Evolutionary conservation across 1,140 invertebrate genomes (phyloP).

Genomic region (Teleopsis dalmanni): DNA sequence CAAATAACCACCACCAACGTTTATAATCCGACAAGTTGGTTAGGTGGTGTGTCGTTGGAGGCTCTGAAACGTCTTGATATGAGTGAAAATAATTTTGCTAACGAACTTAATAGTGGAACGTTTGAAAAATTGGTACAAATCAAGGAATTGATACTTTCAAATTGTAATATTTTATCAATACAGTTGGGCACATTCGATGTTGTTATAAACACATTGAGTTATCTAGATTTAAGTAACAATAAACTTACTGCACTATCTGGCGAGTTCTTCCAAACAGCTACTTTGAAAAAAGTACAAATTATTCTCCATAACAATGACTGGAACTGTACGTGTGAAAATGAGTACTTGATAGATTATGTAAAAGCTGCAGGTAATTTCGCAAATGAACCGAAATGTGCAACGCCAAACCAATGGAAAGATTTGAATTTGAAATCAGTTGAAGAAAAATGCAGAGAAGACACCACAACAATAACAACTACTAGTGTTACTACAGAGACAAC

Average conservation of each 20-base stretch:
- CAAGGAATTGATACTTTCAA: conserved; percentile 18
- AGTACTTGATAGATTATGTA: too few relatives aligned
- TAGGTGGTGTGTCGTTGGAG: conserved; percentile 13
- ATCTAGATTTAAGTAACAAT: conserved; percentile 25
- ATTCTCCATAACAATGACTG: too few relatives aligned
- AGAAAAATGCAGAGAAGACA: too few relatives aligned
- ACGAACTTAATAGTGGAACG: conserved; percentile 11
- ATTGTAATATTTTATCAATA: conserved; percentile 23
- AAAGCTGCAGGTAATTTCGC: too few relatives aligned
- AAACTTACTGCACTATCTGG: too few relatives aligned
- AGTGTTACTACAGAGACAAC: neutral
- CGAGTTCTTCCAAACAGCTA: too few relatives aligned
- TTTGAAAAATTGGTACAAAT: conserved; percentile 25
- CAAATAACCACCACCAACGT: too few relatives aligned
- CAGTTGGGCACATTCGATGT: conserved; percentile 22
- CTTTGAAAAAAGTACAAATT: too few relatives aligned
- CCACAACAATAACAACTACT: neutral
- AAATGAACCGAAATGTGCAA: too few relatives aligned
- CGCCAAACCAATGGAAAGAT: too few relatives aligned
- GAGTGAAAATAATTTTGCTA: conserved; percentile 21
- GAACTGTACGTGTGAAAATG: too few relatives aligned
- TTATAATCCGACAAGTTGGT: conserved; percentile 17
- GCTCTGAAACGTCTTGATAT: conserved; percentile 21
- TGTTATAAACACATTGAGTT: conserved; percentile 16
- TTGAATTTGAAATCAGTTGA: too few relatives aligned